These are phyloP conservation scores for Anas platyrhynchos DNA, from an alignment of 2,113 vertebrate species.

Conservation along the genomic window DNA sequence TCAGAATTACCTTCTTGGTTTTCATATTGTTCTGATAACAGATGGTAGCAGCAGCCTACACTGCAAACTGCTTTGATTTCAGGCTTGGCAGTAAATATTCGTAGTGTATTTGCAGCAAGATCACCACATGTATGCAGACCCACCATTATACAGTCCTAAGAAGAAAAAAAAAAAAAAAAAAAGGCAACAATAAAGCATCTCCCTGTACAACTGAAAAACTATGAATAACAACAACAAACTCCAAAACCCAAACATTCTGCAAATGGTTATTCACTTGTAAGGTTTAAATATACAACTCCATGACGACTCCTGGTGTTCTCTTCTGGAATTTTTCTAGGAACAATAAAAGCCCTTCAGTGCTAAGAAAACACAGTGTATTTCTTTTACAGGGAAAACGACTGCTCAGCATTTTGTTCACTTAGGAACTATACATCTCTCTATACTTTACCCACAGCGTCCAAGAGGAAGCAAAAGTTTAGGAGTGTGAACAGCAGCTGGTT, in stretches of 20 bases:
- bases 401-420: not conserved
- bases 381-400: not conserved
- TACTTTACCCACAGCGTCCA: not conserved
- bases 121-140: constrained; percentile 97
- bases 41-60: constrained; percentile 95
- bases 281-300: not conserved
- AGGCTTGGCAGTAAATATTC: constrained; percentile 87
- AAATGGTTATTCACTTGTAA: not conserved
- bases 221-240: not conserved
- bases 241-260: not conserved
- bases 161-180: not conserved
- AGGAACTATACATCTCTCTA: not conserved
- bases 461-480: not conserved
- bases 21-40: constrained; percentile 94
- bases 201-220: not conserved
- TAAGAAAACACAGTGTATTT: not conserved
- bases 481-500: not conserved
- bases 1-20: constrained; percentile 73
- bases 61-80: constrained; percentile 93
- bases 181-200: not conserved
- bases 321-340: not conserved
- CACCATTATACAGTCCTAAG: constrained; percentile 90
- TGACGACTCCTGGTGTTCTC: not conserved
- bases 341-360: not conserved
- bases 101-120: constrained; percentile 85